Evolutionary conservation across 2,113 vertebrate species (phyloP).

Genomic region (Nanorana parkeri): DNA sequence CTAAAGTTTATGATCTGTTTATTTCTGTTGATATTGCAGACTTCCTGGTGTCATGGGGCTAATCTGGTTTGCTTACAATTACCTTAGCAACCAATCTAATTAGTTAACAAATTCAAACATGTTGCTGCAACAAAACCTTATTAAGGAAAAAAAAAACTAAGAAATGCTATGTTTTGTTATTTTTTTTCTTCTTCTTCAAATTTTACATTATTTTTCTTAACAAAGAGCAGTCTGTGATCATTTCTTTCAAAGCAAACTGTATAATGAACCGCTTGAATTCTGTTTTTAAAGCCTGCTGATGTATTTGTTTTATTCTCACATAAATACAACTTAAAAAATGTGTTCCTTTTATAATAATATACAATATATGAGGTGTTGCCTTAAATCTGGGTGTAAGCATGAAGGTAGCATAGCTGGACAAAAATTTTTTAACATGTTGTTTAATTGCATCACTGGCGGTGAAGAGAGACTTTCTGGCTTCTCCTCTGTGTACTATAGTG

Average conservation of each 20-base stretch:
- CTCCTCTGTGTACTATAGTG: too few species aligned
- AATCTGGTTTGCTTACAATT: constrained; percentile 51
- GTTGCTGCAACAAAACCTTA: constrained; percentile 46
- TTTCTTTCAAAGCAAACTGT: too few species aligned
- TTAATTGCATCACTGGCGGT: too few species aligned
- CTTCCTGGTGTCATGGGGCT: constrained; percentile 53
- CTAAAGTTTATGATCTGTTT: constrained; percentile 8
- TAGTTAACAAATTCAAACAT: constrained; percentile 51
- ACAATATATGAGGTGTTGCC: too few species aligned
- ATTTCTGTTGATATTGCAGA: constrained; percentile 31
- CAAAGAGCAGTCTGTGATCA: too few species aligned
- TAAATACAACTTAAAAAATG: not conserved
- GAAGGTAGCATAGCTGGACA: too few species aligned
- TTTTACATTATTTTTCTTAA: not conserved
- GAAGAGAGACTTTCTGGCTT: too few species aligned
- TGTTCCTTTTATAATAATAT: not conserved
- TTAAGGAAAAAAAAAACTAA: constrained; percentile 12
- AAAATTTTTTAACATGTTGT: too few species aligned
- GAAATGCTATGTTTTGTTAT: not conserved
- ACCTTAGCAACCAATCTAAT: constrained; percentile 55
- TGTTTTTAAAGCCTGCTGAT: too few species aligned
- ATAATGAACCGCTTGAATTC: too few species aligned
- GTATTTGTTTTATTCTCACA: too few species aligned
- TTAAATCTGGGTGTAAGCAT: too few species aligned
- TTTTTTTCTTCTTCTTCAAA: not conserved